Conservation (phyloP, 2,797 vertebrate genomes). For the Myiothlypis chrysogaster region DNA sequence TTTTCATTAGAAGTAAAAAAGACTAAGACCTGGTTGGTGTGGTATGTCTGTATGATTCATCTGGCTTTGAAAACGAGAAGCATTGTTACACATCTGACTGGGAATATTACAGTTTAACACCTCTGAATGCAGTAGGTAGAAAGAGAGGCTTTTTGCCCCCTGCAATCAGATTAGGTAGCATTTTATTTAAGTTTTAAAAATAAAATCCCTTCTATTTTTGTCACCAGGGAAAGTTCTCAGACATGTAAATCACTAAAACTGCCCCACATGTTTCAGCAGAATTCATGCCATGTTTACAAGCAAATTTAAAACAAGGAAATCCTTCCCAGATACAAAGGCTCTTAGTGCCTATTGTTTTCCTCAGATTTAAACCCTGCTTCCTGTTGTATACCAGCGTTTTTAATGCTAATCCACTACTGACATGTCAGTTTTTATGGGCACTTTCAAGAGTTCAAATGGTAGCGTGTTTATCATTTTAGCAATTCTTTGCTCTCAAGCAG, state of each 20-base stretch:
- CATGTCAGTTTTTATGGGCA: background rate
- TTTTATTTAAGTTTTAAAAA: background rate
- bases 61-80: background rate
- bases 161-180: background rate
- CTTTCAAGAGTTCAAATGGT: background rate
- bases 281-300: background rate
- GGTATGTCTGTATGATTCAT: background rate
- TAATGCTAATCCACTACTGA: background rate
- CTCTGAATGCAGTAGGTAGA: background rate
- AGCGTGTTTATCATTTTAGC: background rate
- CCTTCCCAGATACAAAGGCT: conserved; percentile 34
- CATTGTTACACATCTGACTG: background rate
- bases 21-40: background rate
- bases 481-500: background rate
- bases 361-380: background rate
- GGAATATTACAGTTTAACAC: background rate
- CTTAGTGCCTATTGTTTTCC: background rate
- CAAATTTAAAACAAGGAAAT: conserved; percentile 20
- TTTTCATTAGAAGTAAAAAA: background rate
- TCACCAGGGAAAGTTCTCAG: background rate
- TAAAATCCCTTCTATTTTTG: conserved; percentile 3
- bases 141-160: background rate
- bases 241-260: background rate
- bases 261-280: background rate
- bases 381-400: background rate